A percentile compares a stretch with the other conserved stretches of the same genome.
These are phyloP conservation scores for Pterocles gutturalis DNA, from an alignment of 2,113 vertebrate genomes.

Conservation along the genomic window DNA sequence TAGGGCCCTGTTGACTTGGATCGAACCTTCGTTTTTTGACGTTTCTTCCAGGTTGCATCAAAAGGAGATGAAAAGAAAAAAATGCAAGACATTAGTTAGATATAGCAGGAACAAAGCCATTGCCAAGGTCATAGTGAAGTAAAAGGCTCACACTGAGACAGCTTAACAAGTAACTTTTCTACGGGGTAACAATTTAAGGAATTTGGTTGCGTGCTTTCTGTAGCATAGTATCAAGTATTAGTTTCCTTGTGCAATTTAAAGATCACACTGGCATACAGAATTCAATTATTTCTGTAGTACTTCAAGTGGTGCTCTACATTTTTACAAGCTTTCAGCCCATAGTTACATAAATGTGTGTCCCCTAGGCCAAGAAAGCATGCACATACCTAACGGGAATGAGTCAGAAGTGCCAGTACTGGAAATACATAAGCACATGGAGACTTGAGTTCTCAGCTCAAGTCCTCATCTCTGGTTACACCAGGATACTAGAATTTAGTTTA, in stretches of 20 bases:
- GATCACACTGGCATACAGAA: background rate
- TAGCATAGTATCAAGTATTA: background rate
- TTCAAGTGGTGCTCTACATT: background rate
- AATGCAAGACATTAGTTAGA: conserved; percentile 75
- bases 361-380: background rate
- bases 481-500: background rate
- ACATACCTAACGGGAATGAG: background rate
- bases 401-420: background rate
- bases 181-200: background rate
- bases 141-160: conserved; percentile 66
- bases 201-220: background rate
- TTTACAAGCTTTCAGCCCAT: background rate
- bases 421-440: background rate
- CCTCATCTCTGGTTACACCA: background rate
- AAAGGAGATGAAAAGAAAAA: conserved; percentile 70
- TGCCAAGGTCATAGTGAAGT: conserved; percentile 59
- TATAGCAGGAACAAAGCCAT: background rate
- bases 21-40: conserved; percentile 98
- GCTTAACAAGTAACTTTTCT: background rate
- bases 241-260: background rate
- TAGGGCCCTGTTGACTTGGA: conserved; percentile 90
- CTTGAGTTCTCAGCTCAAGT: background rate
- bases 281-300: background rate
- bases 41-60: conserved; percentile 88
- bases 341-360: background rate